Percentiles rank a stretch among this genome's conserved stretches.
These are phyloP conservation scores for Reticulitermes speratus DNA, from an alignment of 1,140 invertebrate genomes.

Conservation along the genomic window DNA sequence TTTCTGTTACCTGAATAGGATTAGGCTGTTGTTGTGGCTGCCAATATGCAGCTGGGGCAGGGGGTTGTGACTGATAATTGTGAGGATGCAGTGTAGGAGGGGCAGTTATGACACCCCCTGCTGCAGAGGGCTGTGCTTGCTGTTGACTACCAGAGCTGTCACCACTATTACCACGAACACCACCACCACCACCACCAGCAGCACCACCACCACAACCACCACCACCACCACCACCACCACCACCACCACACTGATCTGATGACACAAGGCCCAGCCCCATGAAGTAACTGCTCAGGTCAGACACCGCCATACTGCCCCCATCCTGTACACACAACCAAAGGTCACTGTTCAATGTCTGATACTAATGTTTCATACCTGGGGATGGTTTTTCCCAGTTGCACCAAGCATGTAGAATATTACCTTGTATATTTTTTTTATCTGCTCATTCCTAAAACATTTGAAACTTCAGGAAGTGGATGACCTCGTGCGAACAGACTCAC, in stretches of 20 bases:
- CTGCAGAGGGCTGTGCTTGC: not conserved
- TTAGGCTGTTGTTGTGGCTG: conserved; percentile 22
- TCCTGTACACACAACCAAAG: not conserved
- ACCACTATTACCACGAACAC: not conserved
- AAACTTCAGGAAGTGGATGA: too few relatives aligned
- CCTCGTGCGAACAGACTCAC: too few relatives aligned
- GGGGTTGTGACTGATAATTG: conserved; percentile 20
- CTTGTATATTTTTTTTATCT: too few relatives aligned
- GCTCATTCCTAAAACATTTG: too few relatives aligned
- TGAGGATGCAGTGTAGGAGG: not conserved
- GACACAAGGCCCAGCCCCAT: conserved; percentile 23
- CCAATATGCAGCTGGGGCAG: conserved; percentile 21
- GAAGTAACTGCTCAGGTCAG: conserved; percentile 29
- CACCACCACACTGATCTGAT: not conserved
- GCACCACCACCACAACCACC: not conserved
- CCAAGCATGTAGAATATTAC: too few relatives aligned
- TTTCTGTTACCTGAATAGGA: not conserved
- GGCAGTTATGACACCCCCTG: not conserved
- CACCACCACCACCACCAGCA: too few relatives aligned
- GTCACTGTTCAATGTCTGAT: too few relatives aligned
- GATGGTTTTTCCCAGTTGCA: too few relatives aligned
- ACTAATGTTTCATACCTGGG: too few relatives aligned
- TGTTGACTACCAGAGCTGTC: not conserved
- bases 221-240: not conserved
- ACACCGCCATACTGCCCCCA: not conserved